Conservation (phyloP, 2,797 vertebrate genomes). For the Lepilemur ruficaudatus region DNA sequence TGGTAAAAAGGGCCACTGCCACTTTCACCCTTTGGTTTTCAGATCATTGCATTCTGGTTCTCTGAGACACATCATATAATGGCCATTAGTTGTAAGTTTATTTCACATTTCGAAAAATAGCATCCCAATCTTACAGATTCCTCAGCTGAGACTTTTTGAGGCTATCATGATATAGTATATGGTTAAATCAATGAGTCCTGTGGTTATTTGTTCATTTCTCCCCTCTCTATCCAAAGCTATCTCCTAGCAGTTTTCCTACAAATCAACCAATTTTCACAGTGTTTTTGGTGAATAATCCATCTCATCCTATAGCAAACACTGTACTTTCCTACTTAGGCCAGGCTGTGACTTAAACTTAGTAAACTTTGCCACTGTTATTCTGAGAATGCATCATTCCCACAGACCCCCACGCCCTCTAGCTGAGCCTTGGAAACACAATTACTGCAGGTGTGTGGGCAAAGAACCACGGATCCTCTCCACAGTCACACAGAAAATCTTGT, state of each 20-base stretch:
- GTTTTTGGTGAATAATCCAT: neutral
- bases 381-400: neutral
- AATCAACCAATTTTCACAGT: neutral
- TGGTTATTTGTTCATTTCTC: neutral
- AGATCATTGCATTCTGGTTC: neutral
- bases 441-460: neutral
- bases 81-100: neutral
- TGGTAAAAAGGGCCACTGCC: neutral
- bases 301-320: neutral
- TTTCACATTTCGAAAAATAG: neutral
- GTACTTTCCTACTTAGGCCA: neutral
- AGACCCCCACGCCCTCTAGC: neutral
- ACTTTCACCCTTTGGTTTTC: neutral
- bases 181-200: neutral
- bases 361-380: neutral
- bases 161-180: neutral
- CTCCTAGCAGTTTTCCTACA: neutral
- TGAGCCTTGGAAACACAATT: neutral
- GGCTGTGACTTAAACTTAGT: neutral
- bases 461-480: neutral
- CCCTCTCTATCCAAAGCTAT: neutral
- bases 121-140: neutral
- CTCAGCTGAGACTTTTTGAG: neutral
- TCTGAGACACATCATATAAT: neutral
- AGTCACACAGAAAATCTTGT: neutral